Conservation (phyloP, 2,797 vertebrate genomes). For the Pelobates cultripes region DNA sequence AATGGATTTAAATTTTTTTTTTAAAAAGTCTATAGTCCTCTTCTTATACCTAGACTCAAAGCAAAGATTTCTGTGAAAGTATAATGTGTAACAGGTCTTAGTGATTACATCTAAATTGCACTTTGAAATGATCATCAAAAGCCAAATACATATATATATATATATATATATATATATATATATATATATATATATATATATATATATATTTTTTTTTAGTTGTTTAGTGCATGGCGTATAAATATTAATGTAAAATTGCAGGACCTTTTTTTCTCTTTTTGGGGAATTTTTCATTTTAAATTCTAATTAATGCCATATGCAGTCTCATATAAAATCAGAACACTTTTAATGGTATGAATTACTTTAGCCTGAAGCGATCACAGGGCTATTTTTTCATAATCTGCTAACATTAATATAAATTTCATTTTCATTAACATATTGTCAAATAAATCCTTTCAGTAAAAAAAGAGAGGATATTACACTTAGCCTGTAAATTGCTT, state of each 20-base stretch:
- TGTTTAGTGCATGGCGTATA: not conserved
- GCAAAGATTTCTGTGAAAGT: too few relatives aligned
- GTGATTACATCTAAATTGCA: too few relatives aligned
- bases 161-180: not conserved
- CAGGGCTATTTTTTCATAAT: constrained; percentile 15
- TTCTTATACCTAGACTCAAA: too few relatives aligned
- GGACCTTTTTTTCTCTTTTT: not conserved
- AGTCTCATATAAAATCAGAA: constrained; percentile 7
- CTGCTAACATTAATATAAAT: constrained; percentile 23
- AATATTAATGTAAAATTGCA: constrained; percentile 14
- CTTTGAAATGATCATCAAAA: too few relatives aligned
- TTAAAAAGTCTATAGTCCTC: too few relatives aligned
- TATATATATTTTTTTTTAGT: not conserved
- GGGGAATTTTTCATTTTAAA: constrained; percentile 19
- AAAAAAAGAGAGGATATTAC: constrained; percentile 3
- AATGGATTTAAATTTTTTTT: too few relatives aligned
- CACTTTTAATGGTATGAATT: constrained; percentile 26
- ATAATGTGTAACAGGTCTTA: too few relatives aligned
- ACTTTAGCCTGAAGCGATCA: constrained; percentile 15
- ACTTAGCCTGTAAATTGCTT: not conserved
- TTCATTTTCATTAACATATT: constrained; percentile 20
- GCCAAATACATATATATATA: not conserved
- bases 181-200: not conserved
- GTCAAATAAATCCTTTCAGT: constrained; percentile 12
- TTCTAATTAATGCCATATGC: constrained; percentile 19